Percentiles rank a stretch among this genome's conserved stretches.
Evolutionary conservation across 2,888 invertebrate species (phyloP).

Genomic region (Latheticus oryzae): DNA sequence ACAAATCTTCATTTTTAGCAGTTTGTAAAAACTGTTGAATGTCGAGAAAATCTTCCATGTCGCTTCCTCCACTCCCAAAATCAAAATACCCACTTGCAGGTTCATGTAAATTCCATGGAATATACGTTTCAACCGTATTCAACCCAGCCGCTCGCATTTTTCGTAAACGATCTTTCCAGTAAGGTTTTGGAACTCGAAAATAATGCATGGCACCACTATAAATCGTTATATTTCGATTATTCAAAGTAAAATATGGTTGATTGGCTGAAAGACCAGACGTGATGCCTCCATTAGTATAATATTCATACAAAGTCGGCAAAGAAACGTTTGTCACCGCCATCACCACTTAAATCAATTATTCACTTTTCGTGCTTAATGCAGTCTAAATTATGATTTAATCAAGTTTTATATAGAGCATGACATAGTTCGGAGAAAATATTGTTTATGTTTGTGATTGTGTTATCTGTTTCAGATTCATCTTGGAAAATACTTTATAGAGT

Average conservation of each 20-base stretch:
- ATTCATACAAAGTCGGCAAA: slow-evolving; percentile 64
- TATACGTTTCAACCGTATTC: slow-evolving; percentile 86
- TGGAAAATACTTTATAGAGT: too few species aligned
- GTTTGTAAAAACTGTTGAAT: slow-evolving; percentile 75
- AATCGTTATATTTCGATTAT: slow-evolving; percentile 64
- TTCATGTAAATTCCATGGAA: slow-evolving; percentile 92
- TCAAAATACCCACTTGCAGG: slow-evolving; percentile 67
- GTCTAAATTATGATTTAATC: too few species aligned
- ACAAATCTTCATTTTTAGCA: slow-evolving; percentile 75
- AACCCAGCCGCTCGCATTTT: slow-evolving; percentile 86
- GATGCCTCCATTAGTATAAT: slow-evolving; percentile 63
- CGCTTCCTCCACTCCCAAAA: slow-evolving; percentile 75
- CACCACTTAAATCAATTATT: slow-evolving; percentile 1
- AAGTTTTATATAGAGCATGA: too few species aligned
- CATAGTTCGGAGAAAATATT: too few species aligned
- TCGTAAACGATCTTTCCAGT: slow-evolving; percentile 83
- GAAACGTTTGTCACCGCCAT: slow-evolving; percentile 25
- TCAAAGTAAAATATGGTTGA: slow-evolving; percentile 62
- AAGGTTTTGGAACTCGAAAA: slow-evolving; percentile 81
- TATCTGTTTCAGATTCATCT: too few species aligned
- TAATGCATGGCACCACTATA: slow-evolving; percentile 81
- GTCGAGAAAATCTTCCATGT: slow-evolving; percentile 67
- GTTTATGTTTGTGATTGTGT: too few species aligned
- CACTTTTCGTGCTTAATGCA: too few species aligned
- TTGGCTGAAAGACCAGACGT: slow-evolving; percentile 55